A percentile compares a stretch with the other conserved stretches of the same genome.
Evolutionary conservation across 1,140 invertebrate genomes (phyloP).

Genomic region (Platorchestia sp.): DNA sequence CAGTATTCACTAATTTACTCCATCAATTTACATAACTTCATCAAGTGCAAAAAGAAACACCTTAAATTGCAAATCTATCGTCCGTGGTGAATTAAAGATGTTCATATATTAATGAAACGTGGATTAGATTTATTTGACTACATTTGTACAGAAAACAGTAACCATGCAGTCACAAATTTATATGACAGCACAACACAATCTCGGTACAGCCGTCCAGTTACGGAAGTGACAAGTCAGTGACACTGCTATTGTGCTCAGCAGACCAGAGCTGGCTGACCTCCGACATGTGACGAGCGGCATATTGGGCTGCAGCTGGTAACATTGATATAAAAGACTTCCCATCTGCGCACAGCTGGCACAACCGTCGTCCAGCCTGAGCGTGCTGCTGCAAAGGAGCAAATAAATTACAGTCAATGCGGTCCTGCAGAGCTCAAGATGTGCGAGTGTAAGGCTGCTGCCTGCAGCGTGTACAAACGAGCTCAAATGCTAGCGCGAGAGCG

Average conservation of each 20-base stretch:
- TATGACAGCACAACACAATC: too few relatives aligned
- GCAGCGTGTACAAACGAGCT: neutral
- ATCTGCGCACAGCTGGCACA: neutral
- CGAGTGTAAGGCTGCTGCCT: neutral
- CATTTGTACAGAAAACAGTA: too few relatives aligned
- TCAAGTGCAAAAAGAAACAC: too few relatives aligned
- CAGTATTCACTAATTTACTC: too few relatives aligned
- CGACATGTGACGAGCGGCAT: neutral
- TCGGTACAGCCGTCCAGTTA: too few relatives aligned
- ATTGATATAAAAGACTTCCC: neutral
- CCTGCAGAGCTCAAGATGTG: neutral
- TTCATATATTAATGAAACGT: too few relatives aligned
- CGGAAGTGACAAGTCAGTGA: neutral
- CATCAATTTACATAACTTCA: too few relatives aligned
- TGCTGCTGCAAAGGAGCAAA: neutral
- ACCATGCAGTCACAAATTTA: too few relatives aligned
- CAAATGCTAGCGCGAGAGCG: neutral
- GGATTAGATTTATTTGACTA: too few relatives aligned
- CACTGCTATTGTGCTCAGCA: neutral
- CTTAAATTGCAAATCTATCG: too few relatives aligned
- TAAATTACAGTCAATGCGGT: neutral
- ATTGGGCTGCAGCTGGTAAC: neutral
- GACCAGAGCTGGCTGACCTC: neutral
- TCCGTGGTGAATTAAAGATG: too few relatives aligned
- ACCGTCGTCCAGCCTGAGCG: neutral